phyloP scores from a whole-genome alignment of 2,113 vertebrate species.

The Gymnocephalus cernua region DNA sequence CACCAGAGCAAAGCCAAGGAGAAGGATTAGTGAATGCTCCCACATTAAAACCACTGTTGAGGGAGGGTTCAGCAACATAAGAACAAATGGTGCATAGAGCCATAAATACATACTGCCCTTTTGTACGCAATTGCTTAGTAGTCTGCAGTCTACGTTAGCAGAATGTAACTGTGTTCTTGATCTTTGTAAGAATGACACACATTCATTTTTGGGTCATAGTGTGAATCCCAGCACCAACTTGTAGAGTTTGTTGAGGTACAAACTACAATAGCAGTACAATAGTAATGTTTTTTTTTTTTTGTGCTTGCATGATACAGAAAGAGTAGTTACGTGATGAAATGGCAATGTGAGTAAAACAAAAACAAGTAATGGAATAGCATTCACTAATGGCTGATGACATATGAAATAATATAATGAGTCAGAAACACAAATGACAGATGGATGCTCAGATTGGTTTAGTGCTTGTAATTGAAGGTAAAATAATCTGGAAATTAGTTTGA shows the following conservation, averaged over 20 bases:
- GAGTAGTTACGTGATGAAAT: not conserved
- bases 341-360: not conserved
- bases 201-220: constrained; percentile 30
- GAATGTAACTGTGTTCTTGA: constrained; percentile 21
- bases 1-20: constrained; percentile 28
- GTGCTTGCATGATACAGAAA: not conserved
- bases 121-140: constrained; percentile 39
- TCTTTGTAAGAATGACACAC: constrained; percentile 16
- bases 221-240: constrained; percentile 13
- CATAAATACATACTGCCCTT: constrained; percentile 43
- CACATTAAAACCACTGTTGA: constrained; percentile 20
- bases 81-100: constrained; percentile 33
- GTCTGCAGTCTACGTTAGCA: constrained; percentile 6
- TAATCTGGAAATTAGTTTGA: constrained; percentile 41
- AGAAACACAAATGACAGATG: constrained; percentile 40
- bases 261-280: not conserved
- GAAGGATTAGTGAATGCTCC: constrained; percentile 1
- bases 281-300: constrained; percentile 1
- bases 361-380: not conserved
- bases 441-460: constrained; percentile 24
- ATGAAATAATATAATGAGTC: constrained; percentile 15
- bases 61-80: constrained; percentile 39
- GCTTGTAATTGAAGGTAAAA: constrained; percentile 51
- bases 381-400: not conserved
- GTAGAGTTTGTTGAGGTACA: not conserved